Percentiles rank a stretch among this genome's conserved stretches.
Evolutionary conservation across 2,797 vertebrate genomes (phyloP).

Genomic region (Limosa lapponica): DNA sequence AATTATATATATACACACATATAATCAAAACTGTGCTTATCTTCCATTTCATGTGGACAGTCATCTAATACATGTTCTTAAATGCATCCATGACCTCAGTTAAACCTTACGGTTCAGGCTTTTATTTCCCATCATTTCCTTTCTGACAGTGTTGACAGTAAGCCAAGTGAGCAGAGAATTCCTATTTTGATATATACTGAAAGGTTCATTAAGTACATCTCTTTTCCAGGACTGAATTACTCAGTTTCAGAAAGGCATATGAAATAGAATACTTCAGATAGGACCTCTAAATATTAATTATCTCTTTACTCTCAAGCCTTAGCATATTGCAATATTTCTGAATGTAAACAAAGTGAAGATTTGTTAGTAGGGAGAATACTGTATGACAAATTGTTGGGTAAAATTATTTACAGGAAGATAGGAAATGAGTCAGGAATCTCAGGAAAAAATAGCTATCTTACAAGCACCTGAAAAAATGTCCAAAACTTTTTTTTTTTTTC

Average conservation of each 20-base stretch:
- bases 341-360: conserved; percentile 17
- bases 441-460: conserved; percentile 54
- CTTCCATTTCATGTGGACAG: not conserved
- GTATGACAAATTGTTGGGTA: conserved; percentile 42
- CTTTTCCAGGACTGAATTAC: not conserved
- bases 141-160: not conserved
- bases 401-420: conserved; percentile 60
- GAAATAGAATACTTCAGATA: not conserved
- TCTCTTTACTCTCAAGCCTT: not conserved
- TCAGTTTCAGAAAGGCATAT: not conserved
- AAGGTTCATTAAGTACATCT: not conserved
- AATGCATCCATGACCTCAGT: not conserved
- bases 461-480: conserved; percentile 27
- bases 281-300: not conserved
- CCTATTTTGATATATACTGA: not conserved
- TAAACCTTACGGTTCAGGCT: conserved; percentile 8
- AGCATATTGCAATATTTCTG: not conserved
- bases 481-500: not conserved
- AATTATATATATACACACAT: not conserved
- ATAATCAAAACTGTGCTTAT: not conserved
- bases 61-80: conserved; percentile 4
- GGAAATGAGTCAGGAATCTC: conserved; percentile 62
- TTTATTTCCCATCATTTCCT: not conserved
- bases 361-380: conserved; percentile 5
- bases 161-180: conserved; percentile 21